A percentile compares a stretch with the other conserved stretches of the same genome.
These are phyloP conservation scores for Plumapathes pennacea DNA, from an alignment of 92 coral and sea anemone species.

Conservation along the genomic window DNA sequence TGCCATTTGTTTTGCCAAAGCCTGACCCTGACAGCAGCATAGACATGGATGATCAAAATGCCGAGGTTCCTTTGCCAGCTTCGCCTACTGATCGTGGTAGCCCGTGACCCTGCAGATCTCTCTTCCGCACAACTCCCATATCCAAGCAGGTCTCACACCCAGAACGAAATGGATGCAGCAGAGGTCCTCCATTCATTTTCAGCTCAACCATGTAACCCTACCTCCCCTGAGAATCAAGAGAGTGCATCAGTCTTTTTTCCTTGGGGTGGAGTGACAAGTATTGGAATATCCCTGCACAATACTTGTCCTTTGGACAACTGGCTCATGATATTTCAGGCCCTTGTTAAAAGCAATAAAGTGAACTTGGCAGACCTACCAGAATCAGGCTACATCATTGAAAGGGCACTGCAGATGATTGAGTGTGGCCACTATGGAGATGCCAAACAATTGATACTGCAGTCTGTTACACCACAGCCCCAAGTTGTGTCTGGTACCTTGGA, in stretches of 20 bases:
- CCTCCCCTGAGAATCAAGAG: background rate
- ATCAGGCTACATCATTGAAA: slow-evolving; percentile 39
- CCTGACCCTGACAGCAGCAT: slow-evolving; percentile 2
- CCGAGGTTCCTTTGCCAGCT: slow-evolving; percentile 1
- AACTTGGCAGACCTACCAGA: slow-evolving; percentile 41
- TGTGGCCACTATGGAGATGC: slow-evolving; percentile 44
- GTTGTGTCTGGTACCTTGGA: slow-evolving; percentile 16
- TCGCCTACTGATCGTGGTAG: slow-evolving; percentile 10
- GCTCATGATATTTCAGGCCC: slow-evolving; percentile 55
- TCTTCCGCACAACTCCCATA: slow-evolving; percentile 1
- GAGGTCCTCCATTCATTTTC: slow-evolving; percentile 17
- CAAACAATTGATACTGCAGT: slow-evolving; percentile 32
- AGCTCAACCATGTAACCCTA: slow-evolving; percentile 17
- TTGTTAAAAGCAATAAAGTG: slow-evolving; percentile 33
- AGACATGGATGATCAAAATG: slow-evolving; percentile 1
- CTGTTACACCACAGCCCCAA: slow-evolving; percentile 21
- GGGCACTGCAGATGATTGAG: slow-evolving; percentile 34
- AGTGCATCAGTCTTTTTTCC: slow-evolving; percentile 14
- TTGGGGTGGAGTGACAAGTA: slow-evolving; percentile 54
- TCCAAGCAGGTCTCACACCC: background rate
- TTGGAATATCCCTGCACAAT: slow-evolving; percentile 28
- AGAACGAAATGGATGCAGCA: slow-evolving; percentile 21
- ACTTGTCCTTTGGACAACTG: slow-evolving; percentile 65
- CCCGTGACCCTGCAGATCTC: slow-evolving; percentile 4
- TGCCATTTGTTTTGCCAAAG: slow-evolving; percentile 37